A percentile compares a stretch with the other conserved stretches of the same genome.
phyloP scores from a whole-genome alignment of 2,797 vertebrate genomes.

The Lerista edwardsae region DNA sequence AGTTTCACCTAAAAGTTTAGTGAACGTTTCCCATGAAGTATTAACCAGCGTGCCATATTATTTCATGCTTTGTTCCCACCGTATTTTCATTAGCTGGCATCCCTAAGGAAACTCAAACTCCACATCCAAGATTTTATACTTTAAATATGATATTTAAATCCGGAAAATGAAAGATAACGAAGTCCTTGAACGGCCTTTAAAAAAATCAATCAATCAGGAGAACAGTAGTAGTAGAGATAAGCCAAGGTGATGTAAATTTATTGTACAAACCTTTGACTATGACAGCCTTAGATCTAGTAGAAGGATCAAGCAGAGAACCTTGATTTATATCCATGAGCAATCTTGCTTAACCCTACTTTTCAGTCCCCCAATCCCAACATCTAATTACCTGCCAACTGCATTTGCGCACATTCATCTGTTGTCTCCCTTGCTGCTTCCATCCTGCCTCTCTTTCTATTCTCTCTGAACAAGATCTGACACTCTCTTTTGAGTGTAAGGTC shows the following conservation, averaged over 20 bases:
- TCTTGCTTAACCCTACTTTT: not conserved
- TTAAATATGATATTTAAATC: not conserved
- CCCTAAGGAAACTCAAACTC: rapidly evolving
- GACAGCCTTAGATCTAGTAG: not conserved
- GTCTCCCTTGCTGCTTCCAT: not conserved
- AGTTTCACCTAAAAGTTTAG: conserved; percentile 24
- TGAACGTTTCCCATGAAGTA: conserved; percentile 17
- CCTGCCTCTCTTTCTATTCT: not conserved
- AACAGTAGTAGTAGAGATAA: not conserved
- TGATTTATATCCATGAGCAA: not conserved
- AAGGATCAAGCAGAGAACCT: not conserved
- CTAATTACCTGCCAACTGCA: not conserved
- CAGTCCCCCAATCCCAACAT: not conserved
- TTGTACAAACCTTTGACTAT: not conserved
- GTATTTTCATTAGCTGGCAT: not conserved
- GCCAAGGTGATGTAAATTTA: not conserved
- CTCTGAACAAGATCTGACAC: not conserved
- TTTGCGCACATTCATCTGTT: not conserved
- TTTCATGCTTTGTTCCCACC: rapidly evolving
- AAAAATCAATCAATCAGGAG: not conserved
- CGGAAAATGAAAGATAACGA: not conserved
- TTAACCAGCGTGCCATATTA: not conserved
- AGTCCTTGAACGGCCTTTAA: not conserved
- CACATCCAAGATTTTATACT: rapidly evolving
- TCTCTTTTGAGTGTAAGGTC: not conserved